Evolutionary conservation across 2,888 invertebrate species (phyloP).

Genomic region (Psococerastis gibbosa): DNA sequence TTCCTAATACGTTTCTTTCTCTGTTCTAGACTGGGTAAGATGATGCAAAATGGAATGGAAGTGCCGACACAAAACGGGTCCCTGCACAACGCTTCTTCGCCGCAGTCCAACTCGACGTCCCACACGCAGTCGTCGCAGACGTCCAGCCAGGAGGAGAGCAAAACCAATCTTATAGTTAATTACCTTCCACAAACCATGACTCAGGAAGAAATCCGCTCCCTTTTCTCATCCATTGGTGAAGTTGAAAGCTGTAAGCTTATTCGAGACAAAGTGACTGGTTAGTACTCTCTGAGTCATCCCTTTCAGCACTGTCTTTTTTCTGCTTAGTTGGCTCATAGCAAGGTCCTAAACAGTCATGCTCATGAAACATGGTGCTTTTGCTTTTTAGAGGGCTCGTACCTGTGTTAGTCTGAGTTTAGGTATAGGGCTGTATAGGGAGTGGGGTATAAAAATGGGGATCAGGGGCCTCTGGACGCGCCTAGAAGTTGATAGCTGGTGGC

Average conservation of each 20-base stretch:
- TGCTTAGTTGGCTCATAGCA: too few species aligned
- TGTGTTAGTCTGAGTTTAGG: too few species aligned
- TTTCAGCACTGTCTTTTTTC: too few species aligned
- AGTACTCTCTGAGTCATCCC: background rate
- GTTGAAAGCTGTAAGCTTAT: slow-evolving; percentile 99
- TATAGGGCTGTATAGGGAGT: too few species aligned
- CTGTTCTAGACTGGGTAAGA: slow-evolving; percentile 22
- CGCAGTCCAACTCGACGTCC: slow-evolving; percentile 23
- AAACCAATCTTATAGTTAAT: slow-evolving; percentile 98
- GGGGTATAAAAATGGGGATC: too few species aligned
- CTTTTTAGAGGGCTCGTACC: too few species aligned
- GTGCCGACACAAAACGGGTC: slow-evolving; percentile 67
- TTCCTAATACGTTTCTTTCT: too few species aligned
- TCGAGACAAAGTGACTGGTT: slow-evolving; percentile 84
- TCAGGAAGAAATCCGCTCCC: slow-evolving; percentile 93
- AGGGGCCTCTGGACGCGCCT: too few species aligned
- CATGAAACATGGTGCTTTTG: too few species aligned
- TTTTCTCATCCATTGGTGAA: slow-evolving; percentile 97
- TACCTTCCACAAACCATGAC: slow-evolving; percentile 99
- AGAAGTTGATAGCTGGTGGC: too few species aligned
- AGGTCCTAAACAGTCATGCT: too few species aligned
- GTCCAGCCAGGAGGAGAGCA: slow-evolving; percentile 63
- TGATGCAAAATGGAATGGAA: slow-evolving; percentile 73
- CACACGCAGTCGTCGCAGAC: slow-evolving; percentile 25
- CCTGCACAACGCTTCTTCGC: slow-evolving; percentile 24